A percentile compares a stretch with the other conserved stretches of the same genome.
Evolutionary conservation across 2,113 vertebrate genomes (phyloP).

Genomic region (Sprattus sprattus): DNA sequence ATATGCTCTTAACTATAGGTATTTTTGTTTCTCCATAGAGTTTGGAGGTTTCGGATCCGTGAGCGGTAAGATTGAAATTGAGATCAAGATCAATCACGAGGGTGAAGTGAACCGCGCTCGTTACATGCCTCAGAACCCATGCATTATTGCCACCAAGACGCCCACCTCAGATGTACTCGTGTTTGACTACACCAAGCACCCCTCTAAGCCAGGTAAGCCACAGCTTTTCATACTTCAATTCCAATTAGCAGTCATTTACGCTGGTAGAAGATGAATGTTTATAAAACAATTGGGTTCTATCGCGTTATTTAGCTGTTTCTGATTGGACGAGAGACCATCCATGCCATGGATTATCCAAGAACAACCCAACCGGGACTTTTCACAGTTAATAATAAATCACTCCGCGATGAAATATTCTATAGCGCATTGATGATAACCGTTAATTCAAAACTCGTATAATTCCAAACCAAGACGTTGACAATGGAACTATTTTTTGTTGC

Average conservation of each 20-base stretch:
- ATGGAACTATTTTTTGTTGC: too few species aligned
- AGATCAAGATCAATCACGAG: conserved; percentile 95
- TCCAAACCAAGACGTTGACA: too few species aligned
- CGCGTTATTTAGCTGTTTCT: too few species aligned
- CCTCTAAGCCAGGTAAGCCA: conserved; percentile 82
- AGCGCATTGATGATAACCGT: too few species aligned
- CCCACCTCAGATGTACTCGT: conserved; percentile 90
- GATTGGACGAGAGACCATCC: too few species aligned
- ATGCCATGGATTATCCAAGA: too few species aligned
- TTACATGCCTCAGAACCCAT: conserved; percentile 92
- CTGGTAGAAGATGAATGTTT: not conserved
- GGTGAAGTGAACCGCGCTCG: conserved; percentile 91
- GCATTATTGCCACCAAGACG: conserved; percentile 91
- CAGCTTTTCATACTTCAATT: not conserved
- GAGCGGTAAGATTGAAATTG: conserved; percentile 88
- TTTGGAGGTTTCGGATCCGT: conserved; percentile 93
- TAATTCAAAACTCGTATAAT: too few species aligned
- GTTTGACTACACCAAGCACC: conserved; percentile 92
- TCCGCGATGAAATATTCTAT: too few species aligned
- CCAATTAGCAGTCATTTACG: not conserved
- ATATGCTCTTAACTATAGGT: not conserved
- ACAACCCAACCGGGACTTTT: too few species aligned
- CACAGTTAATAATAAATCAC: too few species aligned
- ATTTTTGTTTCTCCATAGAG: conserved; percentile 66
- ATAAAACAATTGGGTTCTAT: too few species aligned